A percentile compares a stretch with the other conserved stretches of the same genome.
Conservation (phyloP, 1,140 invertebrate species). For the Dryas iulia region DNA sequence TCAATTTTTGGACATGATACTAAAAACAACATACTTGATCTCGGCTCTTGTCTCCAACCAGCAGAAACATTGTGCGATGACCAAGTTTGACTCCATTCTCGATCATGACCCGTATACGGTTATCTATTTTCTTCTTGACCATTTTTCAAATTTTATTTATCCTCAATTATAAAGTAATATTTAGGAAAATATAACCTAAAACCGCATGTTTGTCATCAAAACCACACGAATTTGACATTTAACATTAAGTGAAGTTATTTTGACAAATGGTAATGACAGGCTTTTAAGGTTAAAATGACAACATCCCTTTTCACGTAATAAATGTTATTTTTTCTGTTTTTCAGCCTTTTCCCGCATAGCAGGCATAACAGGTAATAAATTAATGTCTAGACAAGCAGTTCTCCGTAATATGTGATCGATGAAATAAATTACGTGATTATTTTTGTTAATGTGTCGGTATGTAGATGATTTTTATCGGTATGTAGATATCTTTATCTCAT, state of each 20-base stretch:
- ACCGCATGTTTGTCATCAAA: slow-evolving; percentile 32
- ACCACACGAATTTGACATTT: slow-evolving; percentile 3
- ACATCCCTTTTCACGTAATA: no score
- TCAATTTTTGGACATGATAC: background rate
- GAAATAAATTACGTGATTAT: no score
- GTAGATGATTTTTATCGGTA: no score
- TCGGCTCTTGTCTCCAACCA: slow-evolving; percentile 97
- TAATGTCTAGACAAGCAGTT: no score
- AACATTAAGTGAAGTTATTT: background rate
- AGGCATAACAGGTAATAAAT: no score
- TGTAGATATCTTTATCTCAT: no score
- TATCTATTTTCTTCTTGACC: slow-evolving; percentile 98
- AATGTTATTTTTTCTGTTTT: no score
- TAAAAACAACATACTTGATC: slow-evolving; percentile 88
- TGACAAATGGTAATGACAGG: background rate
- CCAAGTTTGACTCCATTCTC: slow-evolving; percentile 96
- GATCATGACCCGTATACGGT: slow-evolving; percentile 95
- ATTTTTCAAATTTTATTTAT: slow-evolving; percentile 77
- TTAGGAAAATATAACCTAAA: slow-evolving; percentile 49
- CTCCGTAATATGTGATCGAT: no score
- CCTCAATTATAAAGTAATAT: background rate
- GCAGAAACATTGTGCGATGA: slow-evolving; percentile 95
- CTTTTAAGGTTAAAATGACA: no score
- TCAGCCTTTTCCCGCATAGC: no score
- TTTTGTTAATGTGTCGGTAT: no score